Percentiles rank a stretch among this genome's conserved stretches.
Conservation (phyloP, 2,113 vertebrate species). For the Psittacula cyanocephala region DNA sequence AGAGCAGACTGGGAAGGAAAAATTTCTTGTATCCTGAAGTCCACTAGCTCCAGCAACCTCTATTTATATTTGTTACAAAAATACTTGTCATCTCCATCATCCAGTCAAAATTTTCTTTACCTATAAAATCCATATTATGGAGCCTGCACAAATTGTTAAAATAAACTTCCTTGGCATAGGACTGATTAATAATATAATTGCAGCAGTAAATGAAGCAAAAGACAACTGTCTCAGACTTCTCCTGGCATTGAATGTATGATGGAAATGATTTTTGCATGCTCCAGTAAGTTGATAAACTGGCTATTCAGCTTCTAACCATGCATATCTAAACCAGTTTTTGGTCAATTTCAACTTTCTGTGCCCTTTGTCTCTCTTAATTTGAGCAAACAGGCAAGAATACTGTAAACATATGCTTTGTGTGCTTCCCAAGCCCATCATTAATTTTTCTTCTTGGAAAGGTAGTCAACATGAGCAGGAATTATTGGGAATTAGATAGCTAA, state of each 20-base stretch:
- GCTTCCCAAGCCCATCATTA: neutral
- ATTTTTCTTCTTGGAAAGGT: neutral
- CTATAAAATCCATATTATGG: neutral
- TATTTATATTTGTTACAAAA: neutral
- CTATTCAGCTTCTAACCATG: neutral
- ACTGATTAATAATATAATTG: neutral
- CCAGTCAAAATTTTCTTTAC: neutral
- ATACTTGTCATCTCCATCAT: neutral
- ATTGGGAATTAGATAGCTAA: neutral
- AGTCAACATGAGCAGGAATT: neutral
- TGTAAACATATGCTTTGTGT: neutral
- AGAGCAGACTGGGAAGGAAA: neutral
- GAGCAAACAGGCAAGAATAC: neutral
- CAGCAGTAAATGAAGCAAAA: neutral
- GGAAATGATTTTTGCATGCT: neutral
- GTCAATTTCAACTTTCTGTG: neutral
- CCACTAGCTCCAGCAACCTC: neutral
- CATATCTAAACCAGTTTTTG: neutral
- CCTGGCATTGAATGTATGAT: neutral
- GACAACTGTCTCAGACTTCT: neutral
- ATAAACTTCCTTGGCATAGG: neutral
- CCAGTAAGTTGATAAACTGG: neutral
- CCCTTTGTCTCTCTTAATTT: neutral
- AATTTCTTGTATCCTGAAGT: neutral
- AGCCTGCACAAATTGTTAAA: neutral